A percentile compares a stretch with the other conserved stretches of the same genome.
Conservation (phyloP, 1,140 invertebrate species). For the Hylaeus anthracinus region DNA sequence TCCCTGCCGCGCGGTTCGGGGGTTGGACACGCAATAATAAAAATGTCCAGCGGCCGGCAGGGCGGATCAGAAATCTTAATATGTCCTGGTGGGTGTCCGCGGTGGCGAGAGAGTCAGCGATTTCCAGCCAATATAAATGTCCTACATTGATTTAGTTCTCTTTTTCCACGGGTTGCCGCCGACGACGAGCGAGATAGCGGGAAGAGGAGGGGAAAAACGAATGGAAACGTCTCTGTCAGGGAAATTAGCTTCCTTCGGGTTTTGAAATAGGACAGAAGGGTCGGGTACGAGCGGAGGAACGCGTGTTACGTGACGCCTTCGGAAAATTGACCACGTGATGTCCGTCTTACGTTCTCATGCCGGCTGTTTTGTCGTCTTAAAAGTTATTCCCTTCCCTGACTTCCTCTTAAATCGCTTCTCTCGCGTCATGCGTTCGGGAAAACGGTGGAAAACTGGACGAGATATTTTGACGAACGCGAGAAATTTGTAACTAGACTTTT, state of each 20-base stretch:
- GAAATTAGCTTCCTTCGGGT: constrained; percentile 58
- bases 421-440: background rate
- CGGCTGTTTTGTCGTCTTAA: constrained; percentile 4
- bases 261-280: constrained; percentile 58
- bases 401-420: too few relatives aligned
- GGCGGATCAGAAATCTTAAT: constrained; percentile 79
- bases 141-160: constrained; percentile 77
- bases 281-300: constrained; percentile 15
- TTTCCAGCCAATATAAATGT: constrained; percentile 80
- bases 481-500: background rate
- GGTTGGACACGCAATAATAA: constrained; percentile 73
- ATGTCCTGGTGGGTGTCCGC: constrained; percentile 72
- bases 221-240: constrained; percentile 67
- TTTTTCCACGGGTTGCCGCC: constrained; percentile 24
- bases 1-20: constrained; percentile 11
- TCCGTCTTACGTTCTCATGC: constrained; percentile 39
- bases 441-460: background rate
- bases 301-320: constrained; percentile 56
- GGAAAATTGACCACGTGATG: constrained; percentile 58
- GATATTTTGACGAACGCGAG: background rate
- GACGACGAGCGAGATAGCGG: constrained; percentile 1
- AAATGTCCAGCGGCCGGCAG: constrained; percentile 70
- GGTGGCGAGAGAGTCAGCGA: constrained; percentile 72
- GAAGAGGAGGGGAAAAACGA: constrained; percentile 7
- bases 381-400: background rate